Percentiles rank a stretch among this genome's conserved stretches.
Conservation (phyloP, 2,113 vertebrate genomes). For the Sylvilagus bachmani region DNA sequence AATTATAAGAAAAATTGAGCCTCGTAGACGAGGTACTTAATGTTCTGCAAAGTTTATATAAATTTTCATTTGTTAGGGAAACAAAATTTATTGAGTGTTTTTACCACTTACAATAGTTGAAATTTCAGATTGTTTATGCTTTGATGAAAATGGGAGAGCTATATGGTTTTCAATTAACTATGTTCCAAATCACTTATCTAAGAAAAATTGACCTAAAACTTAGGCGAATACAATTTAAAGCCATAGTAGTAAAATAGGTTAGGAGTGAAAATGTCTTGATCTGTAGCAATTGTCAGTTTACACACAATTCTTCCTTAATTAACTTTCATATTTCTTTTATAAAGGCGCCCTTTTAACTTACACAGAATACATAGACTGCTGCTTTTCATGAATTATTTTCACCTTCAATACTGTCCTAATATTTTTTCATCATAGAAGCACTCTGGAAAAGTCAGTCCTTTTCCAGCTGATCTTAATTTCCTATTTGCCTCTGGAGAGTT, state of each 20-base stretch:
- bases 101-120: background rate
- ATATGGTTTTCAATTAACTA: conserved; percentile 3
- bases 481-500: conserved; percentile 73
- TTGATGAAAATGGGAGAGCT: background rate
- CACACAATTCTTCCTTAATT: background rate
- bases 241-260: background rate
- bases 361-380: background rate
- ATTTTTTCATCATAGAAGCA: conserved; percentile 50
- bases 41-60: conserved; percentile 35
- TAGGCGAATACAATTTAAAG: background rate
- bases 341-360: conserved; percentile 24
- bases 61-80: conserved; percentile 48
- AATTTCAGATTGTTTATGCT: conserved; percentile 54
- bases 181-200: background rate
- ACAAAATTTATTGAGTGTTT: background rate
- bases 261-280: conserved; percentile 34
- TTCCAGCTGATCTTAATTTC: conserved; percentile 73
- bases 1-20: conserved; percentile 30
- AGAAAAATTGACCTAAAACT: conserved; percentile 14
- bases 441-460: conserved; percentile 52
- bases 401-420: conserved; percentile 2
- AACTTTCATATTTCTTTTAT: conserved; percentile 37
- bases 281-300: conserved; percentile 44
- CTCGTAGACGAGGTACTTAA: background rate
- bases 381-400: conserved; percentile 46